Evolutionary conservation across 2,888 invertebrate genomes (phyloP).

Genomic region (Tipula helvola): DNA sequence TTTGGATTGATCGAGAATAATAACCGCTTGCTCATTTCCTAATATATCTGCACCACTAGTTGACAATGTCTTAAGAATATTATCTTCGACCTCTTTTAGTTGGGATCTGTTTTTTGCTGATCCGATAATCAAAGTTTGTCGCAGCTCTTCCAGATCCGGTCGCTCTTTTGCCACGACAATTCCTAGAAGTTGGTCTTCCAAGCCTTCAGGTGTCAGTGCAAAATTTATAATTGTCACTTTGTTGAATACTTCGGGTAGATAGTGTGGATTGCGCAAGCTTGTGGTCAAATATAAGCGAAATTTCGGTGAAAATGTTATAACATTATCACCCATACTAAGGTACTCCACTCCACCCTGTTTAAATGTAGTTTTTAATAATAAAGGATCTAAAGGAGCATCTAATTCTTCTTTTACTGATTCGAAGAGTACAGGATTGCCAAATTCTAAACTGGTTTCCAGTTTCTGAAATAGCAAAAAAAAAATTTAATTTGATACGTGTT

Average conservation of each 20-base stretch:
- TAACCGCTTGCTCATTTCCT: slow-evolving; percentile 81
- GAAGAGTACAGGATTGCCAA: slow-evolving; percentile 63
- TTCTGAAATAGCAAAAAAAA: slow-evolving; percentile 36
- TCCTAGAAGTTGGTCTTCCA: slow-evolving; percentile 75
- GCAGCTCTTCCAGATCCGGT: slow-evolving; percentile 74
- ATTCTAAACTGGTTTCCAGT: slow-evolving; percentile 56
- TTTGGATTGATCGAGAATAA: slow-evolving; percentile 78
- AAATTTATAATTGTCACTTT: slow-evolving; percentile 78
- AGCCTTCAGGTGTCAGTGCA: slow-evolving; percentile 59
- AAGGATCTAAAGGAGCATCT: slow-evolving; percentile 75
- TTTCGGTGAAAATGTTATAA: slow-evolving; percentile 64
- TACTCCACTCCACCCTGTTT: slow-evolving; percentile 60
- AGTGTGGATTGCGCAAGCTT: slow-evolving; percentile 77
- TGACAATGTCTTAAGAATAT: slow-evolving; percentile 72
- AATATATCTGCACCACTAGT: slow-evolving; percentile 76
- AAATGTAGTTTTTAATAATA: slow-evolving; percentile 65
- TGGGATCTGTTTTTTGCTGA: slow-evolving; percentile 70
- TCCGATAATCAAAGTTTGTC: slow-evolving; percentile 65
- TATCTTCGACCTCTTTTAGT: slow-evolving; percentile 75
- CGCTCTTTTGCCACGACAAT: slow-evolving; percentile 81
- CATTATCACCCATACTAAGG: slow-evolving; percentile 73
- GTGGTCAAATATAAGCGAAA: slow-evolving; percentile 81
- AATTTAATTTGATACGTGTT: background rate
- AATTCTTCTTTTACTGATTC: slow-evolving; percentile 77
- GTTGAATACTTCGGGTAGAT: slow-evolving; percentile 75